Percentiles rank a stretch among this genome's conserved stretches.
These are phyloP conservation scores for Cisticola juncidis DNA, from an alignment of 2,113 vertebrate species.

Conservation along the genomic window DNA sequence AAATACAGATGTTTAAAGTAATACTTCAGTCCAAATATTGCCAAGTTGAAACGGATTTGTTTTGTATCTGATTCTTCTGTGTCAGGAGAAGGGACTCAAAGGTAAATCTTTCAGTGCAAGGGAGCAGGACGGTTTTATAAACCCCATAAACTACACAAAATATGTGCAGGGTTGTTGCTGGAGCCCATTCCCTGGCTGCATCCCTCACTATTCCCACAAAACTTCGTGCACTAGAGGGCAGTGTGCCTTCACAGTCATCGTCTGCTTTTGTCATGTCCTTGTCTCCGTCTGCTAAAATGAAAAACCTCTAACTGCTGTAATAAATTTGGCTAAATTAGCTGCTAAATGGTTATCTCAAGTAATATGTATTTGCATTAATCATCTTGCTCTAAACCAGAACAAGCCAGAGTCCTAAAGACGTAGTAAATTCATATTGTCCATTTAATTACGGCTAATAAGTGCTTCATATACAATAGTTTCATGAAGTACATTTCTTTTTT, in stretches of 20 bases:
- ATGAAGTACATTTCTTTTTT: slow-evolving; percentile 78
- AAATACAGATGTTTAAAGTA: slow-evolving; percentile 68
- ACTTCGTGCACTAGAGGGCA: slow-evolving; percentile 81
- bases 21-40: slow-evolving; percentile 59
- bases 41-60: slow-evolving; percentile 56
- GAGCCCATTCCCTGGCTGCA: not conserved
- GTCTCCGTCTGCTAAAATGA: slow-evolving; percentile 85
- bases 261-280: slow-evolving; percentile 82
- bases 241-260: slow-evolving; percentile 78
- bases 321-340: slow-evolving; percentile 99
- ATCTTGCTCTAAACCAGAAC: slow-evolving; percentile 93
- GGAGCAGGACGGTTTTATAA: slow-evolving; percentile 20
- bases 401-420: slow-evolving; percentile 87
- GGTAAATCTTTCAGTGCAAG: slow-evolving; percentile 42
- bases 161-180: not conserved
- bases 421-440: slow-evolving; percentile 93
- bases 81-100: slow-evolving; percentile 40
- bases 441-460: slow-evolving; percentile 97
- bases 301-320: slow-evolving; percentile 91
- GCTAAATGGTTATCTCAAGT: slow-evolving; percentile 99
- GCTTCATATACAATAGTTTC: slow-evolving; percentile 88
- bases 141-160: not conserved
- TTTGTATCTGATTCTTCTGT: slow-evolving; percentile 41
- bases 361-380: slow-evolving; percentile 99
- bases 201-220: not conserved